Conservation (phyloP, 2,797 vertebrate genomes). For the Mormyrus hasselquistii region DNA sequence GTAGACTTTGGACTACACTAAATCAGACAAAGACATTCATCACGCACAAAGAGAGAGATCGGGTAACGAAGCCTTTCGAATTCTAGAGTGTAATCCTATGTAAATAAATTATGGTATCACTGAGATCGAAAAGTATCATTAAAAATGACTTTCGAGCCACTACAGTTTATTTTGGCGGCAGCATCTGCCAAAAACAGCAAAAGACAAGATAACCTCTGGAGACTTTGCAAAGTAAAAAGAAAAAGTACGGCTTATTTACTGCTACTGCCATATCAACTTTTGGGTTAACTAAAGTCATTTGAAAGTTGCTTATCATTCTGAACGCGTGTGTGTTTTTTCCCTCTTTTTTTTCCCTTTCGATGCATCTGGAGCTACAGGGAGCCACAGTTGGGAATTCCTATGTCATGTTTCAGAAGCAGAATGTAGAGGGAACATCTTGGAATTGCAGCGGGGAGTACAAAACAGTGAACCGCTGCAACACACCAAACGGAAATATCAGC, state of each 20-base stretch:
- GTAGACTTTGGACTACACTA: background rate
- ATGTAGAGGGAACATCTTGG: background rate
- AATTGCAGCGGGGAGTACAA: background rate
- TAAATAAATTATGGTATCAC: background rate
- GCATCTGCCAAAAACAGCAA: background rate
- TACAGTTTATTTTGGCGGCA: background rate
- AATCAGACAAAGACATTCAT: background rate
- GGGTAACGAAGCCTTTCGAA: background rate
- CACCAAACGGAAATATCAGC: background rate
- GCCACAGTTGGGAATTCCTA: background rate
- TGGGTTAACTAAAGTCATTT: conserved; percentile 5
- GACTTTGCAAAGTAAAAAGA: background rate
- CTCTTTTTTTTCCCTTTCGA: background rate
- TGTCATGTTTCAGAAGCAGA: conserved; percentile 14
- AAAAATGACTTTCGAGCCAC: background rate
- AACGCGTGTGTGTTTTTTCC: background rate
- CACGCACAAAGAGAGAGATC: background rate
- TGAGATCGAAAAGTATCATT: background rate
- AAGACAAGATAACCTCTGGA: background rate
- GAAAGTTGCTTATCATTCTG: conserved; percentile 1
- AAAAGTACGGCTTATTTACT: background rate
- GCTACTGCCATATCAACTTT: background rate
- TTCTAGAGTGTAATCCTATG: background rate
- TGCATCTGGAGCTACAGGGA: conserved; percentile 2
- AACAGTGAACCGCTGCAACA: background rate